Evolutionary conservation across 2,888 invertebrate species (phyloP).

Genomic region (Volucella inanis): DNA sequence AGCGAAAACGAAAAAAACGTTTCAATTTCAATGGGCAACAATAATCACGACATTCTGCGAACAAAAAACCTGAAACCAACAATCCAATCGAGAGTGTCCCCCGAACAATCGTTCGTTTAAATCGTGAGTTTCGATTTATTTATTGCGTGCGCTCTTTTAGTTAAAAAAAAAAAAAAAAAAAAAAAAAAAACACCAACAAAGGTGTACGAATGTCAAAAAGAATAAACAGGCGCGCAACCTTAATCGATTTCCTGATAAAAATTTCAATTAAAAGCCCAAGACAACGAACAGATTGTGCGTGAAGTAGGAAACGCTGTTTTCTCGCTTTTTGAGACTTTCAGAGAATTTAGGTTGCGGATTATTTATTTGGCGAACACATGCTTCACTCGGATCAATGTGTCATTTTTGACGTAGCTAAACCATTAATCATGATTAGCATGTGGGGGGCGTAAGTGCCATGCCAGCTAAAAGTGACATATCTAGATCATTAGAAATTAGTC

Average conservation of each 20-base stretch:
- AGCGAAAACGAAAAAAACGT: constrained; percentile 17
- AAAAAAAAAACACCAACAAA: constrained; percentile 13
- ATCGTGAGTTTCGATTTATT: constrained; percentile 53
- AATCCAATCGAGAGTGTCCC: constrained; percentile 59
- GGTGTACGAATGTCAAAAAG: constrained; percentile 34
- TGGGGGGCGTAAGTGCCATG: no score
- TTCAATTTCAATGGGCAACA: constrained; percentile 48
- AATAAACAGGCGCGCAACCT: constrained; percentile 59
- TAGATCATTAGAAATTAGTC: no score
- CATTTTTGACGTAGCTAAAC: constrained; percentile 1
- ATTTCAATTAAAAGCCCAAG: constrained; percentile 56
- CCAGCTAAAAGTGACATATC: no score
- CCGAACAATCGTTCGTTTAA: constrained; percentile 69
- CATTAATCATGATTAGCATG: constrained; percentile 25
- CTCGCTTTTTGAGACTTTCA: not conserved
- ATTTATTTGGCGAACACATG: constrained; percentile 44
- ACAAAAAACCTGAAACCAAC: constrained; percentile 2
- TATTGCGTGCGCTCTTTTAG: constrained; percentile 65
- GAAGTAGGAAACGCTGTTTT: constrained; percentile 49
- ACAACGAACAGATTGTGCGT: constrained; percentile 31
- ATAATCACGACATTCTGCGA: constrained; percentile 68
- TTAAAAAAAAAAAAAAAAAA: constrained; percentile 7
- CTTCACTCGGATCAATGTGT: constrained; percentile 25
- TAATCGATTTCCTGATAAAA: constrained; percentile 70
- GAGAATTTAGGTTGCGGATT: constrained; percentile 48